Evolutionary conservation across 2,888 invertebrate genomes (phyloP).

Genomic region (Orchesellides sinensis): DNA sequence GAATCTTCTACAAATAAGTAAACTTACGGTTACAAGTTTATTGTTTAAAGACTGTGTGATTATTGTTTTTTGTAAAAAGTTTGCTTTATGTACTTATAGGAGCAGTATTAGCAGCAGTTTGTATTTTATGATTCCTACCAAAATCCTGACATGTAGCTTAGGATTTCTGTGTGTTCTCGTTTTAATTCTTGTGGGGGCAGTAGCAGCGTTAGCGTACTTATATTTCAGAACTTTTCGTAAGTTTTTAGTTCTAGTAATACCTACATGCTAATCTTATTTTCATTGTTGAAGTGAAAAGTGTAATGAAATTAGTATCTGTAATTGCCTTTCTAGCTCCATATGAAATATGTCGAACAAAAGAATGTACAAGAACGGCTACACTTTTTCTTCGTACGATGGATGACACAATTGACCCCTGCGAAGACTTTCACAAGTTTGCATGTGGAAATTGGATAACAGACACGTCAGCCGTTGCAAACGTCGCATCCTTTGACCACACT

Average conservation of each 20-base stretch:
- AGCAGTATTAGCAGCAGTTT: constrained; percentile 29
- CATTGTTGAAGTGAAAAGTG: background rate
- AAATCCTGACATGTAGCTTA: constrained; percentile 38
- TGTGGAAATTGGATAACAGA: constrained; percentile 74
- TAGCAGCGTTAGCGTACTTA: constrained; percentile 58
- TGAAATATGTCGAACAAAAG: constrained; percentile 70
- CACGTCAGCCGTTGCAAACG: constrained; percentile 69
- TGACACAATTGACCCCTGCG: constrained; percentile 68
- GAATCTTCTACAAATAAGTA: constrained; percentile 52
- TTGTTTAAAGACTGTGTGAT: no score
- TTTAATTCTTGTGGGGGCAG: constrained; percentile 45
- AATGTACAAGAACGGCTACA: constrained; percentile 71
- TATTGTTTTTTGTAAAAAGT: background rate
- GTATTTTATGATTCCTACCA: constrained; percentile 28
- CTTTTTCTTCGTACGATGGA: constrained; percentile 72
- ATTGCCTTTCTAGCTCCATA: constrained; percentile 57
- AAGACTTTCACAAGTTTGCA: constrained; percentile 62
- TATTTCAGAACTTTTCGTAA: constrained; percentile 69
- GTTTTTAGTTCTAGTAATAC: constrained; percentile 4
- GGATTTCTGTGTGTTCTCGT: constrained; percentile 44
- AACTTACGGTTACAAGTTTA: no score
- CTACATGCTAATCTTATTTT: no score
- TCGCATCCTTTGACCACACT: constrained; percentile 73
- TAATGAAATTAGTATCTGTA: no score
- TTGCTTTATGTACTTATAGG: constrained; percentile 5